Percentiles rank a stretch among this genome's conserved stretches.
phyloP scores from a whole-genome alignment of 2,888 invertebrate species.

The Ectobius pallidus region DNA sequence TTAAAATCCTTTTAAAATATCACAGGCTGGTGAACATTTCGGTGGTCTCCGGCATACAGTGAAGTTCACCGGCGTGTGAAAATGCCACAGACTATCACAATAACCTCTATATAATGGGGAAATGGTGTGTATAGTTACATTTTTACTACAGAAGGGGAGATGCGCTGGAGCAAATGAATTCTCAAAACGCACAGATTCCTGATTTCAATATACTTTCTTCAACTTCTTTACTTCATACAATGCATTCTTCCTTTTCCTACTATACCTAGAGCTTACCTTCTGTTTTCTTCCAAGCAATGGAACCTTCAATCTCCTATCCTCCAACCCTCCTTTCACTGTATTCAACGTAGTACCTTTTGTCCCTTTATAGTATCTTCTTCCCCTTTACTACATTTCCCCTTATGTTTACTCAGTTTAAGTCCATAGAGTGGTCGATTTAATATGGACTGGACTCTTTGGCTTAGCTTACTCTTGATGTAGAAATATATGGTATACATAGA shows the following conservation, averaged over 20 bases:
- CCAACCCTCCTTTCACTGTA: constrained; percentile 4
- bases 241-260: not conserved
- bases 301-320: constrained; percentile 14
- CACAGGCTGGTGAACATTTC: no score
- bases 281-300: constrained; percentile 33
- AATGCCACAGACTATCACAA: constrained; percentile 12
- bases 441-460: constrained; percentile 16
- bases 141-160: no score
- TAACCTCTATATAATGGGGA: constrained; percentile 12
- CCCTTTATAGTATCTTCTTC: not conserved
- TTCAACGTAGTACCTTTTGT: constrained; percentile 2
- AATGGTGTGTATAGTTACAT: not conserved
- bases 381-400: not conserved
- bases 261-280: no score
- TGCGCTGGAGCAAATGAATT: not conserved
- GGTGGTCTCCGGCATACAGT: no score
- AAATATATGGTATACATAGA: constrained; percentile 4
- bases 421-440: constrained; percentile 28
- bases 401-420: constrained; percentile 25
- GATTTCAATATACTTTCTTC: no score
- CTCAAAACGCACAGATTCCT: not conserved
- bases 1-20: no score
- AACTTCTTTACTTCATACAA: not conserved
- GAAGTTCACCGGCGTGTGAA: not conserved
- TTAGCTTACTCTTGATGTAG: constrained; percentile 4